A percentile compares a stretch with the other conserved stretches of the same genome.
These are phyloP conservation scores for Drosophila parvula DNA, from an alignment of 1,140 invertebrate genomes.

Conservation along the genomic window DNA sequence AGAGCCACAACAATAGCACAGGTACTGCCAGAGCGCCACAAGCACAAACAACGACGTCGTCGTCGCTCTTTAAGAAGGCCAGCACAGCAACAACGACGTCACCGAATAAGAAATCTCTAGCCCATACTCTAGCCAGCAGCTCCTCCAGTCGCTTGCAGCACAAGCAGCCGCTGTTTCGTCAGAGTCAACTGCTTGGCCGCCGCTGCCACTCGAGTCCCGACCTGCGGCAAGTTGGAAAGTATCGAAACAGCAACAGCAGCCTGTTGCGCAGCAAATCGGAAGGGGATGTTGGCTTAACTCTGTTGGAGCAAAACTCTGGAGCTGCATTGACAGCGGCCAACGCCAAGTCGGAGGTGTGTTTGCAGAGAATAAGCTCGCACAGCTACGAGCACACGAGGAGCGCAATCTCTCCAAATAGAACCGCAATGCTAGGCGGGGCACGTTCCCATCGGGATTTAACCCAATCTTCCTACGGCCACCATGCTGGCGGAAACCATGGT, in stretches of 20 bases:
- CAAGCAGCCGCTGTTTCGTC: conserved; percentile 32
- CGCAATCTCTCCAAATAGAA: neutral
- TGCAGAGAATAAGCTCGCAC: conserved; percentile 77
- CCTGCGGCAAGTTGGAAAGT: conserved; percentile 34
- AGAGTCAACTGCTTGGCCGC: conserved; percentile 57
- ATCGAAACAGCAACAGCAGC: conserved; percentile 24
- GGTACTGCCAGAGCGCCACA: conserved; percentile 27
- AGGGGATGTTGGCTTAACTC: conserved; percentile 59
- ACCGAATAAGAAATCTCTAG: conserved; percentile 36
- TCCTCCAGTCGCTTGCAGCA: conserved; percentile 7
- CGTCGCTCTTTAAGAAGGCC: conserved; percentile 63
- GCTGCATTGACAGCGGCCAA: conserved; percentile 42
- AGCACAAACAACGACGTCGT: conserved; percentile 17
- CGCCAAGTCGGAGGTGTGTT: conserved; percentile 81
- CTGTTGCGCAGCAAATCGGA: conserved; percentile 78
- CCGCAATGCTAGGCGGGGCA: conserved; percentile 57
- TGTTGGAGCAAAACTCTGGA: conserved; percentile 28
- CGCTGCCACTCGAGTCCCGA: conserved; percentile 67
- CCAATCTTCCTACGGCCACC: conserved; percentile 37
- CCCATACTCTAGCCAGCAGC: conserved; percentile 12
- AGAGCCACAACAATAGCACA: conserved; percentile 49
- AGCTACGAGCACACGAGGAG: conserved; percentile 56
- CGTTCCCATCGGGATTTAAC: conserved; percentile 75
- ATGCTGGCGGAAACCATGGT: conserved; percentile 3
- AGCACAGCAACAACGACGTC: conserved; percentile 54